Conservation (phyloP, 2,888 invertebrate genomes). For the Apotomis betuletana region DNA sequence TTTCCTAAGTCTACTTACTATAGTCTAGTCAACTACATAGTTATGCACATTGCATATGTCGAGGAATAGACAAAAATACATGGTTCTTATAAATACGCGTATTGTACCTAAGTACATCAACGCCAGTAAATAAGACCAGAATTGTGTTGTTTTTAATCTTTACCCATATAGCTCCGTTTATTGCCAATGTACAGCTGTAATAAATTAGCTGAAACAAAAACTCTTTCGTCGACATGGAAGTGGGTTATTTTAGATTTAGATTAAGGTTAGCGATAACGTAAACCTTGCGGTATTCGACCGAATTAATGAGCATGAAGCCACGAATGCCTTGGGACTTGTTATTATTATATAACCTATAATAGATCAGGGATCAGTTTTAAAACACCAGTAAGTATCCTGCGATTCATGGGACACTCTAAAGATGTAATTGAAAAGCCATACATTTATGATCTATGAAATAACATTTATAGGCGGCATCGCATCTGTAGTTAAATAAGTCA, state of each 20-base stretch:
- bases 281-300: conserved; percentile 49
- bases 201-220: conserved; percentile 30
- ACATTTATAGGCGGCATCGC: no score
- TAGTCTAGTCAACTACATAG: no score
- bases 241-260: conserved; percentile 55
- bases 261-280: conserved; percentile 53
- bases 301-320: conserved; percentile 54
- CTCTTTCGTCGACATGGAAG: conserved; percentile 30
- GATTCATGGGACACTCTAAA: no score
- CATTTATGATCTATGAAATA: no score
- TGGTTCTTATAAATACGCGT: no score
- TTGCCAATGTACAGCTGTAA: conserved; percentile 7
- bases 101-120: background rate
- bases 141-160: background rate
- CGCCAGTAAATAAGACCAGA: background rate
- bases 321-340: conserved; percentile 46
- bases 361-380: conserved; percentile 8
- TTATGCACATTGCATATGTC: no score
- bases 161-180: background rate
- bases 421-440: no score
- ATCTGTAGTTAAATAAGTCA: no score
- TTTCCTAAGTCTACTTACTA: no score
- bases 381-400: no score
- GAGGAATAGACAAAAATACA: no score
- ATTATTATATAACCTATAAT: conserved; percentile 39